A percentile compares a stretch with the other conserved stretches of the same genome.
Conservation (phyloP, 2,113 vertebrate species). For the Carassius carassius region DNA sequence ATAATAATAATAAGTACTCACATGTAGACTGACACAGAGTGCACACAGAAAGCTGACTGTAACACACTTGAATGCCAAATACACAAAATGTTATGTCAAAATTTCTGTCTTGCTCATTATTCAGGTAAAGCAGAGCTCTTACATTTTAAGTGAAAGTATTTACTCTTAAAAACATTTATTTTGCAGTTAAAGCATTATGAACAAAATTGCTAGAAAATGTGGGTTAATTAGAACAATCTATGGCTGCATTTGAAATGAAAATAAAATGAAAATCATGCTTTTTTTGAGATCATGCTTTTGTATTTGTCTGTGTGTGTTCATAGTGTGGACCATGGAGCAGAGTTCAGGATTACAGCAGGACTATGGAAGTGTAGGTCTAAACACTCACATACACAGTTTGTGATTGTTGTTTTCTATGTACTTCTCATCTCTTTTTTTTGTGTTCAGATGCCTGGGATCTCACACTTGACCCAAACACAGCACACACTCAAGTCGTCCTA, state of each 20-base stretch:
- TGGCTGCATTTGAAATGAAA: background rate
- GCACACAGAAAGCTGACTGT: no score
- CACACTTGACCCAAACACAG: background rate
- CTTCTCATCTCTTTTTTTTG: background rate
- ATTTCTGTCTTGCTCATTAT: no score
- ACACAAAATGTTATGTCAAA: no score
- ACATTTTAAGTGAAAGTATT: no score
- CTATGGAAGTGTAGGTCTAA: background rate
- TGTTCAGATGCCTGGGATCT: background rate
- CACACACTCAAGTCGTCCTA: background rate
- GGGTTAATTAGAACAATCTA: background rate
- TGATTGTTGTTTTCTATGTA: background rate
- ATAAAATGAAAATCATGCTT: background rate
- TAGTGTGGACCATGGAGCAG: background rate
- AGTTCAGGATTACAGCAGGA: background rate
- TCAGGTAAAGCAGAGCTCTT: no score
- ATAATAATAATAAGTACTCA: no score
- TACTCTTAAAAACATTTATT: no score
- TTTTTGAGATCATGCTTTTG: background rate
- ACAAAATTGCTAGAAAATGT: no score
- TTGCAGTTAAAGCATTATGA: no score
- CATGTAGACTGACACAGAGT: no score
- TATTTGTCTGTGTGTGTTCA: background rate
- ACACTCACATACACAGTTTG: background rate
- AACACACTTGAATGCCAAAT: no score